Conservation (phyloP, 92 coral and sea anemone species). For the Paramuricea clavata region DNA sequence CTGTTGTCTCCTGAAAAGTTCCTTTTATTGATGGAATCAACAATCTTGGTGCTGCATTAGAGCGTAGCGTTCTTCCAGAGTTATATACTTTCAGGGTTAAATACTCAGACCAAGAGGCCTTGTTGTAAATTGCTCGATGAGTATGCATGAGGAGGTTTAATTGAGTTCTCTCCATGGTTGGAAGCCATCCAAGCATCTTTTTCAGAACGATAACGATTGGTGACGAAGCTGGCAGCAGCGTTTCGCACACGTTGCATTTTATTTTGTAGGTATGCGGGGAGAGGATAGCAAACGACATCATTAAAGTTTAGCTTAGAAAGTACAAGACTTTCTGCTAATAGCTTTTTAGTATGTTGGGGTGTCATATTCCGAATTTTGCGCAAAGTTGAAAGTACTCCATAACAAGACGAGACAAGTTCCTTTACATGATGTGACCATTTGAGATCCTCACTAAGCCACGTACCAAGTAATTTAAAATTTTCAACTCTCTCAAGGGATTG, state of each 20-base stretch:
- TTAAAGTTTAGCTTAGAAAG: not conserved
- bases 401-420: slow-evolving; percentile 59
- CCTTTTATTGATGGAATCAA: too few relatives aligned
- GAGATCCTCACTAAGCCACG: slow-evolving; percentile 3
- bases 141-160: slow-evolving; percentile 45
- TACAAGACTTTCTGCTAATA: slow-evolving; percentile 17
- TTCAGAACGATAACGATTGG: not conserved
- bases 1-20: too few relatives aligned
- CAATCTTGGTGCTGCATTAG: too few relatives aligned
- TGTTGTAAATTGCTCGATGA: too few relatives aligned
- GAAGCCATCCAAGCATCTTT: not conserved
- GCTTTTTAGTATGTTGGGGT: slow-evolving; percentile 1
- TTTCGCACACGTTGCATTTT: slow-evolving; percentile 45
- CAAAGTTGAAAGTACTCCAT: slow-evolving; percentile 39
- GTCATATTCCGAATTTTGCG: slow-evolving; percentile 59
- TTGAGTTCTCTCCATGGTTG: not conserved
- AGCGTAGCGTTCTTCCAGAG: too few relatives aligned
- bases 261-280: slow-evolving; percentile 5
- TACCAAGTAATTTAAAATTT: slow-evolving; percentile 39
- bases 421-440: slow-evolving; percentile 37
- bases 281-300: not conserved
- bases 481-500: slow-evolving; percentile 32
- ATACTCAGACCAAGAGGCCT: too few relatives aligned
- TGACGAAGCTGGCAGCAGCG: slow-evolving; percentile 46
- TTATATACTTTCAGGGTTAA: too few relatives aligned